Evolutionary conservation across 2,888 invertebrate genomes (phyloP).

Genomic region (Heteromurus nitidus): DNA sequence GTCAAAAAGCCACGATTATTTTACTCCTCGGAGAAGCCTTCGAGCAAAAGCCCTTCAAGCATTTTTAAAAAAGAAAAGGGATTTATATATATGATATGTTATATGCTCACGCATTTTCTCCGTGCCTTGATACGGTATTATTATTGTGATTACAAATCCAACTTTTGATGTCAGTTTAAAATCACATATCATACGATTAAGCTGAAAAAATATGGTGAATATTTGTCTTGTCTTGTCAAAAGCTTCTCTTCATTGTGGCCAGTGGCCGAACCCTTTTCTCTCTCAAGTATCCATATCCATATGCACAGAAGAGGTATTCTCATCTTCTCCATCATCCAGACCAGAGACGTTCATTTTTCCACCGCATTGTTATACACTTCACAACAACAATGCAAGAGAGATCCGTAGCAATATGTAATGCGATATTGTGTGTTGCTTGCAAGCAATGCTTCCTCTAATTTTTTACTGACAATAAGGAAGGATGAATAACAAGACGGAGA

Average conservation of each 20-base stretch:
- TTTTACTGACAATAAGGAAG: constrained; percentile 11
- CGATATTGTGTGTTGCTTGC: constrained; percentile 1
- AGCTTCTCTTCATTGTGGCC: constrained; percentile 2
- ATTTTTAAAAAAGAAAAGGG: too few relatives aligned
- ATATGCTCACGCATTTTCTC: background rate
- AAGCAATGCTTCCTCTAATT: background rate
- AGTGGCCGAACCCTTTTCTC: constrained; percentile 7
- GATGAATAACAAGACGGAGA: constrained; percentile 11
- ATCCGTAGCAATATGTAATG: too few relatives aligned
- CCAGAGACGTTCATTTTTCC: background rate
- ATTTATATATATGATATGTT: too few relatives aligned
- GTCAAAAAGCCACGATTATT: constrained; percentile 1
- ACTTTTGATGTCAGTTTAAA: constrained; percentile 31
- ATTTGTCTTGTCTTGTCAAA: constrained; percentile 31
- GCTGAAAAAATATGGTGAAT: constrained; percentile 25
- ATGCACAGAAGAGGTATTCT: background rate
- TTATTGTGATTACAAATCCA: constrained; percentile 11
- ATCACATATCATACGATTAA: constrained; percentile 5
- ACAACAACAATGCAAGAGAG: background rate
- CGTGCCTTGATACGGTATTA: background rate
- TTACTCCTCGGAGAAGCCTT: too few relatives aligned
- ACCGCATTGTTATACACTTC: background rate
- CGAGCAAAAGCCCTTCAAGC: too few relatives aligned
- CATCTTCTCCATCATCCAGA: background rate
- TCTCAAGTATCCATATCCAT: background rate